phyloP scores from a whole-genome alignment of 2,888 invertebrate species.

The Rhopalosiphum nymphaeae region DNA sequence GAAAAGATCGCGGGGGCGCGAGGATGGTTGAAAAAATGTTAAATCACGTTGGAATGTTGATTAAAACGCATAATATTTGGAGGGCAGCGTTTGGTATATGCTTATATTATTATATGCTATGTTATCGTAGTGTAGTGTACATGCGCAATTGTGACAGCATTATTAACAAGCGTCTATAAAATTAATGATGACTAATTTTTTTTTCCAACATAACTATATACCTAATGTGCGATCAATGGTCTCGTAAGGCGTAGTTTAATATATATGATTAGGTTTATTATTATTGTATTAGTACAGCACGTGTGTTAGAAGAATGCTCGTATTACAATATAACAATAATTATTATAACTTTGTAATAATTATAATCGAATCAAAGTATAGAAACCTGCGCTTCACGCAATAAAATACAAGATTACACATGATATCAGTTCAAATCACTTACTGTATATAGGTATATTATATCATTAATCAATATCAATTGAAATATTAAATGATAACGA shows the following conservation, averaged over 20 bases:
- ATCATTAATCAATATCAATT: not conserved
- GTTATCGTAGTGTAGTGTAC: not conserved
- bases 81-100: not conserved
- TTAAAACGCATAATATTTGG: constrained; percentile 64
- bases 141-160: constrained; percentile 58
- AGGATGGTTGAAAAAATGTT: constrained; percentile 54
- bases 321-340: not conserved
- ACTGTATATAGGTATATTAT: not conserved
- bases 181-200: constrained; percentile 62
- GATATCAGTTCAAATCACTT: not conserved
- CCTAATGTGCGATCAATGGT: not conserved
- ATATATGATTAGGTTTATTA: not conserved
- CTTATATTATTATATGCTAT: constrained; percentile 15
- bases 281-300: not conserved
- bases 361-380: not conserved
- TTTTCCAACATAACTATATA: not conserved
- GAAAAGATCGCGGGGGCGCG: constrained; percentile 36
- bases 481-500: not conserved
- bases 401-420: not conserved
- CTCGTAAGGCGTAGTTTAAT: not conserved
- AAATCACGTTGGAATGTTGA: constrained; percentile 65
- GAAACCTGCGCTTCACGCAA: not conserved
- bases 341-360: not conserved
- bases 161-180: constrained; percentile 58
- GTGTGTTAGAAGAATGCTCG: not conserved